These are phyloP conservation scores for Pandion haliaetus DNA, from an alignment of 2,113 vertebrate genomes.

Conservation along the genomic window DNA sequence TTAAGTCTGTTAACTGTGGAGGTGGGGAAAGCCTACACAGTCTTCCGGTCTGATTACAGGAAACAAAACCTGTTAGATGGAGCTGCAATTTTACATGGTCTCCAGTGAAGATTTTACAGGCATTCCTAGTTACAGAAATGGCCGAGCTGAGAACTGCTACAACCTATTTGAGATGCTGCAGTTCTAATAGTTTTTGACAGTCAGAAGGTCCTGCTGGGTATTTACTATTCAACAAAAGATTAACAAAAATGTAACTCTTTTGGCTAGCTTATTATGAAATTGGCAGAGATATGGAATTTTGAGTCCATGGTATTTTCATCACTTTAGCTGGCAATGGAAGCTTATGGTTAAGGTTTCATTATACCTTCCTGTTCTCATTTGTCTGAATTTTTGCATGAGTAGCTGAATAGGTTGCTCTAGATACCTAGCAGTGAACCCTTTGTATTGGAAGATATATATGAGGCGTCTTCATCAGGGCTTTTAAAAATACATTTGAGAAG, in stretches of 20 bases:
- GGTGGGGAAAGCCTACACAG: not conserved
- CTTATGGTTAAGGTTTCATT: not conserved
- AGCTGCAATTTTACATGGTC: not conserved
- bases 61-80: not conserved
- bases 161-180: not conserved
- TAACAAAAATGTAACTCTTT: not conserved
- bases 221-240: not conserved
- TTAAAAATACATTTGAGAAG: not conserved
- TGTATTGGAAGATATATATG: not conserved
- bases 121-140: not conserved
- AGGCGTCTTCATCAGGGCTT: not conserved
- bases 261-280: not conserved
- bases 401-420: not conserved
- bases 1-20: not conserved
- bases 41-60: not conserved
- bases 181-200: not conserved
- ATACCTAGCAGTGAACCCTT: not conserved
- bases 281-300: not conserved
- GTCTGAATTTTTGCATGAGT: not conserved
- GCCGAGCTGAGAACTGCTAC: not conserved
- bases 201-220: not conserved
- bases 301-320: not conserved
- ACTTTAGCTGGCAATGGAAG: not conserved
- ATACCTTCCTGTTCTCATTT: not conserved
- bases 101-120: not conserved